Base-by-base conservation (phyloP, 2,797 vertebrate species). In the Anguilla anguilla region DNA sequence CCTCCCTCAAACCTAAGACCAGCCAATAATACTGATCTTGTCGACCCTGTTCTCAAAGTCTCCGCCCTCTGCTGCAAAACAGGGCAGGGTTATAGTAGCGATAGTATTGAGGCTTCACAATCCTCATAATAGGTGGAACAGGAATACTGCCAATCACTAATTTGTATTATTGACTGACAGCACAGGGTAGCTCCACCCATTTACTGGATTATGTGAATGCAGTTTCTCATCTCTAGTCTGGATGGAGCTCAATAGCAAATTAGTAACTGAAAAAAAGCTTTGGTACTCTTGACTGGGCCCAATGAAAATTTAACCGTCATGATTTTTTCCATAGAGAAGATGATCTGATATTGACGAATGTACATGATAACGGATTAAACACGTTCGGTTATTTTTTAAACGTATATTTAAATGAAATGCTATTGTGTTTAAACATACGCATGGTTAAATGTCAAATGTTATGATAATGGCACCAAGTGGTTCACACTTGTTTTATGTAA, bases 1-100 rank as follows among this genome's bases (percentile, higher is more conserved):
- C 39, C 74, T 82, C 79, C 79, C 43, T 82, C 22, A 82, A 49
- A 19, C 35, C 46, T 49, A 25, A 46, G 46, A 82, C 2, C 43
- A 82, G 46, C 43, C 43, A 49, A 19, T 82, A 19, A 82, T n/a
- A 82, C 31, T 43, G 72, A 43, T 22, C 46, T 10, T 51, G 22
- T 19, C 35, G 7, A 19, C 79, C 79, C 46, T 15, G 11, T 35
- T 84, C 53, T 57, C 51, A 57, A 25, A 84, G 49, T 31, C 5
- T 15, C 28, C 13, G 25, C 49, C 11, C 13, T 31, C 22, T 83
- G 46, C 51, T n/a, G n/a, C 49, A 74, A 39, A 28, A 85, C 28
- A 88, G 67, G 77, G 61, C 28, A 22, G 53, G 51, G 88, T 83
- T 88, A 79, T 39, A 92, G 87, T 35, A 85, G 19, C 4, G 72